Conservation (phyloP, 2,113 vertebrate species). For the Dasyprocta punctata region DNA sequence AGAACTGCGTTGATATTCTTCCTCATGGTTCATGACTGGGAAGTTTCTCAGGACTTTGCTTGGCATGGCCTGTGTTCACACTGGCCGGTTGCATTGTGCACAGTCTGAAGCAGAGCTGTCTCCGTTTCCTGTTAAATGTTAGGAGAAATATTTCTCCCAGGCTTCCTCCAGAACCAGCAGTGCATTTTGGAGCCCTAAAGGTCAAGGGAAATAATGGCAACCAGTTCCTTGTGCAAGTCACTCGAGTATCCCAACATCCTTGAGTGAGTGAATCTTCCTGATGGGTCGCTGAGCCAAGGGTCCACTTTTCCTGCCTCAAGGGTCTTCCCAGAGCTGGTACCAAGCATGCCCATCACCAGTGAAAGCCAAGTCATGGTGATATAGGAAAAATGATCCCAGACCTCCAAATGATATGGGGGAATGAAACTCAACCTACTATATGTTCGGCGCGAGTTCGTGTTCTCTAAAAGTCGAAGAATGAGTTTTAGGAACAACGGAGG, state of each 20-base stretch:
- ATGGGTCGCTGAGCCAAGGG: not conserved
- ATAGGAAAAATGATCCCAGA: too few relatives aligned
- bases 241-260: not conserved
- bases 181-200: not conserved
- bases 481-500: too few relatives aligned
- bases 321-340: not conserved
- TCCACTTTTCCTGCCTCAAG: not conserved
- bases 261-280: not conserved
- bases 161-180: not conserved
- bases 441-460: too few relatives aligned
- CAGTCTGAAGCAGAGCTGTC: not conserved
- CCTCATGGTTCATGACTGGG: not conserved
- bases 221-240: not conserved
- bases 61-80: not conserved
- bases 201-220: not conserved
- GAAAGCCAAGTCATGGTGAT: not conserved
- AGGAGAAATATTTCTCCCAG: not conserved
- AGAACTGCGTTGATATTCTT: conserved; percentile 27
- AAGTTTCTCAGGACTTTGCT: not conserved
- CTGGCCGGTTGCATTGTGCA: not conserved
- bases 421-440: too few relatives aligned
- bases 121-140: not conserved
- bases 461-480: too few relatives aligned
- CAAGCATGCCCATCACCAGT: not conserved
- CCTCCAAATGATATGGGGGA: too few relatives aligned